Conservation (phyloP, 35 echinoderm and acorn worm species). For the Strongylocentrotus purpuratus region DNA sequence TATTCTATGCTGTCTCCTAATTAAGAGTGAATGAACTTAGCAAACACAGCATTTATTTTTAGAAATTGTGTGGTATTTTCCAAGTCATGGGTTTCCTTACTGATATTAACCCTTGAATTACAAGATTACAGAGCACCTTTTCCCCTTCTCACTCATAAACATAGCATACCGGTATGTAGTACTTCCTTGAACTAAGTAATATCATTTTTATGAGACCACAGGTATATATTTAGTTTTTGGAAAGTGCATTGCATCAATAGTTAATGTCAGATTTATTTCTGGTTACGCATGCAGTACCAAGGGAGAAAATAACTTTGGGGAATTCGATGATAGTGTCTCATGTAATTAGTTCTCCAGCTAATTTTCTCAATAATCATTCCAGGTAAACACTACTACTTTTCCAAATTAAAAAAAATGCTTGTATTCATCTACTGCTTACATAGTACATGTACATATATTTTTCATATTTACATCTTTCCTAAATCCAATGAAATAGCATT, state of each 20-base stretch:
- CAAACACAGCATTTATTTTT: not conserved
- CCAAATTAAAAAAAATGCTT: not conserved
- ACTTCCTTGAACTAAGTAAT: not conserved
- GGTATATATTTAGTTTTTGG: not conserved
- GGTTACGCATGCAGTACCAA: not conserved
- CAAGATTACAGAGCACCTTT: not conserved
- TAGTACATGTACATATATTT: not conserved
- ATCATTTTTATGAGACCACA: not conserved
- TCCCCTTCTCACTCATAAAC: not conserved
- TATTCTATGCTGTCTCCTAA: not conserved
- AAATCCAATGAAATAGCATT: not conserved
- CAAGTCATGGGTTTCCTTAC: not conserved
- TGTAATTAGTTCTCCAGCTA: not conserved
- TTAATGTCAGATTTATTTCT: not conserved
- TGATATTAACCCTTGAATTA: not conserved
- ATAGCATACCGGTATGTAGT: not conserved
- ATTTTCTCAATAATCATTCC: not conserved
- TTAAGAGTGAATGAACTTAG: not conserved
- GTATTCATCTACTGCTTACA: not conserved
- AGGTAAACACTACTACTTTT: not conserved
- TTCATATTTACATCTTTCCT: too few species aligned
- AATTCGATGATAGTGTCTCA: conserved; percentile 4
- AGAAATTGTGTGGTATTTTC: not conserved
- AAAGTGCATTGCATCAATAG: not conserved
- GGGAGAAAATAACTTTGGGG: not conserved